Evolutionary conservation across 2,888 invertebrate genomes (phyloP).

Genomic region (Tachina lurida): DNA sequence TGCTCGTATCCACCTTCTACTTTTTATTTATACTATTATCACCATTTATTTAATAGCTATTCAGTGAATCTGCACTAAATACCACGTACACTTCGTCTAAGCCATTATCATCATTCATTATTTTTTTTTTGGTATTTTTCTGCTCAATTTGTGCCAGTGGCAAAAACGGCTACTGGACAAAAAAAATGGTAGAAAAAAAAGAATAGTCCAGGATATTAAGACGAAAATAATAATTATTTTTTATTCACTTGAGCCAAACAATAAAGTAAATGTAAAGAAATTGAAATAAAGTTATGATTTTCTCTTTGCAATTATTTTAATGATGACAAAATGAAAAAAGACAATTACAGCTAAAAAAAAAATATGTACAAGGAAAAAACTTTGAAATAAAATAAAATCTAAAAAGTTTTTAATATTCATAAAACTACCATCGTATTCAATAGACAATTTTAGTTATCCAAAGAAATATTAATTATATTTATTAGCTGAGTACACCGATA

Average conservation of each 20-base stretch:
- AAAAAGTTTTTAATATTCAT: too few species aligned
- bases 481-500: too few species aligned
- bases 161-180: slow-evolving; percentile 67
- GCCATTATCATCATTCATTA: slow-evolving; percentile 75
- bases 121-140: slow-evolving; percentile 80
- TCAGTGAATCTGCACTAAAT: slow-evolving; percentile 49
- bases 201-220: neutral
- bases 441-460: too few species aligned
- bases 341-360: slow-evolving; percentile 2
- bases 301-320: slow-evolving; percentile 50
- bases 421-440: too few species aligned
- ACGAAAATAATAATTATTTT: slow-evolving; percentile 43
- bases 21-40: neutral
- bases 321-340: slow-evolving; percentile 48
- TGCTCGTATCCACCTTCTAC: slow-evolving; percentile 68
- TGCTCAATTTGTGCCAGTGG: slow-evolving; percentile 80
- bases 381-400: too few species aligned
- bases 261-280: slow-evolving; percentile 46
- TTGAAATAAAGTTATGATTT: slow-evolving; percentile 47
- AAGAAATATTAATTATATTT: too few species aligned
- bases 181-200: neutral
- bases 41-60: slow-evolving; percentile 51
- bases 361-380: too few species aligned
- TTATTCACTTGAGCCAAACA: slow-evolving; percentile 50
- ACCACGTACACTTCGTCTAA: slow-evolving; percentile 71